Base-by-base conservation (phyloP, 2,797 vertebrate genomes). In the Xenentodon cancila region DNA sequence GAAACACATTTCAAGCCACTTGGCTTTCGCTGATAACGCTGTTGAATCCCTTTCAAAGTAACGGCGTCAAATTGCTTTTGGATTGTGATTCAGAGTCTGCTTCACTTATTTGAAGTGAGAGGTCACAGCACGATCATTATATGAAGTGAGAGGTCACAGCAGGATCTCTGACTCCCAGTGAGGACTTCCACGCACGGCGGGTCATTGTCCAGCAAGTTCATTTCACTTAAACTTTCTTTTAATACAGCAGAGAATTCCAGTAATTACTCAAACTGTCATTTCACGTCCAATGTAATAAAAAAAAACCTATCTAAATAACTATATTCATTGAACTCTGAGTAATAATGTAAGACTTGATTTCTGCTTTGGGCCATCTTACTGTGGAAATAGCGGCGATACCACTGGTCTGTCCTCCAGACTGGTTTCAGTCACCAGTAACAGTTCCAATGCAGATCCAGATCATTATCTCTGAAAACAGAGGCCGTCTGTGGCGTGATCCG, bases 181-280 rank as follows among this genome's bases (percentile, higher is more conserved):
- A 40, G 68, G 51, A 61, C 65, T 59, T 71, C 27, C 58, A 71
- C 53, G 63, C 52, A 52, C 50, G 7, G 5, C 64, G 37, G 2
- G 58, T 58, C 15, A 1, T 1, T 16, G 0, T 80, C 73, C 73
- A 68, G 65, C n/a, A 17, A 34, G 22, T 71, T 71, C 48, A 64
- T 61, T 59, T 71, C 63, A 60, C 61, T 68, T 64, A 61, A 70
- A 59, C 59, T 79, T 73, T 63, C 71, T 71, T 71, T 75, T 49
- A 68, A 32, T 75, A 30, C 50, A 45, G 64, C 21, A 16, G 48
- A 76, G 61, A 70, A 60, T 53, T 66, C 45, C 70, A 65, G 78
- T 70, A 59, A 86, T 86, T 82, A 86, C 82, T 84, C 79, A 86
- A 73, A 56, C 64, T 81, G 81, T 79, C 71, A 46, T 48, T 66